Base-by-base conservation (phyloP, 1,140 invertebrate genomes). In the Drosophila kepulauana region DNA sequence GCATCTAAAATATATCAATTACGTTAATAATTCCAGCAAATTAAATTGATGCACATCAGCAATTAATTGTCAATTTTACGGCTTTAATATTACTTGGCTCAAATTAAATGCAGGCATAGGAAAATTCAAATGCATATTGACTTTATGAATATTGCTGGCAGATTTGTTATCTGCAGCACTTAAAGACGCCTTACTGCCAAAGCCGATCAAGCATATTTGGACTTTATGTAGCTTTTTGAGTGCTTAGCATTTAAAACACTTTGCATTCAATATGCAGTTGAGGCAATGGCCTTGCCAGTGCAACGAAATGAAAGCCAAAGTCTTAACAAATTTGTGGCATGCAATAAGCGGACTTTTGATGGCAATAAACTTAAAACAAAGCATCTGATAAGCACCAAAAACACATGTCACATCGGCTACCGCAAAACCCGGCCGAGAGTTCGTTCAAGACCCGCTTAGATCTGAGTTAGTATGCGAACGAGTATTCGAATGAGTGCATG, bases 321-420 rank as follows among this genome's bases (percentile, higher is more conserved):
- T 63, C 67, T 69, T 45, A 69, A 46, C 45, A 15, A 49, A 62
- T 70, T 64, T 43, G 73, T 43, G 72, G 66, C 63, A 61, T 61
- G 65, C 66, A 69, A 62, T 46, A 61, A 33, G 28, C 54, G 16
- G 52, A 25, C 41, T 74, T 46, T 48, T 56, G 59, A 70, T 65
- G 68, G 15, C 73, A 71, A 75, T 71, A 71, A 71, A 58, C 72
- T 35, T 8, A 58, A 52, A 61, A 61, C 48, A 62, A 62, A 56
- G 45, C 61, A 71, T 62, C 65, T 75, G 67, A 75, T 64, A 75
- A 64, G 48, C 59, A n/a, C 20, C 10, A 13, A 48, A 57, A 75
- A 72, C 73, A 72, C 73, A 75, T 75, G 73, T 75, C 67, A 65
- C 57, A 43, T 30, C 56, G 45, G 48, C 54, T 25, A 57, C 58